Evolutionary conservation across 1,140 invertebrate genomes (phyloP), one percentile per base, ranked within the genome.

Genomic region (Eupristina koningsbergeri): DNA sequence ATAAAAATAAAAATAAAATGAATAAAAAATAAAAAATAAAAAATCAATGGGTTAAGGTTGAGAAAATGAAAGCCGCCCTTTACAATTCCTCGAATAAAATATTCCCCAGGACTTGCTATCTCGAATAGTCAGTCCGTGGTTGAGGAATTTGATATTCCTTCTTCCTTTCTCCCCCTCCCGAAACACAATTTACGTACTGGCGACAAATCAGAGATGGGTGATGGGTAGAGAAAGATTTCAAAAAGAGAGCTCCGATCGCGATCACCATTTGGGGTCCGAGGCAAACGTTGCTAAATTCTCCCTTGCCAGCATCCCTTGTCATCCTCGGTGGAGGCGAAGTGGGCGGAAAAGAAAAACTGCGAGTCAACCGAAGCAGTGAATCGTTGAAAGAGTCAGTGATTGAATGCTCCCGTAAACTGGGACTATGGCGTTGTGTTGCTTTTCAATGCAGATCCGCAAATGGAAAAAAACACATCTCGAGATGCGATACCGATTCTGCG

Each of bases 311-410:
- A 39, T 34, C 36, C 50, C 58, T 83, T 76, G 58, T 63, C 71
- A 15, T 6, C 11, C 1, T 41, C 6, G 15, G 15, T 26, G 22
- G 26, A 0, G 29, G 29, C 22, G 15, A 75, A 50, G 29, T 29
- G n/a, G n/a, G 29, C n/a, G 73, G 22, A 11, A 26, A 36, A 31
- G 6, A 34, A 11, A 41, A 71, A 71, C 22, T 41, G 22, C 29
- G n/a, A 34, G 41, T 3, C 39, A 47, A 67, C 19, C 29, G 63
- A 39, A 47, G 22, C 34, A 41, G 69, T 34, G 71, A 69, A 69
- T 83, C 45, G 53, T n/a, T 80, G 71, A 80, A 84, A 84, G 73
- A 76, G 61, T 29, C 78, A 31, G 78, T 84, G 83, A 84, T 84
- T 84, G 83, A 84, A 84, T 80, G 73, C 78, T 47, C 69, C 34